Percentiles rank a stretch among this genome's conserved stretches.
Evolutionary conservation across 2,797 vertebrate species (phyloP).

Genomic region (Thripadectes ignobilis): DNA sequence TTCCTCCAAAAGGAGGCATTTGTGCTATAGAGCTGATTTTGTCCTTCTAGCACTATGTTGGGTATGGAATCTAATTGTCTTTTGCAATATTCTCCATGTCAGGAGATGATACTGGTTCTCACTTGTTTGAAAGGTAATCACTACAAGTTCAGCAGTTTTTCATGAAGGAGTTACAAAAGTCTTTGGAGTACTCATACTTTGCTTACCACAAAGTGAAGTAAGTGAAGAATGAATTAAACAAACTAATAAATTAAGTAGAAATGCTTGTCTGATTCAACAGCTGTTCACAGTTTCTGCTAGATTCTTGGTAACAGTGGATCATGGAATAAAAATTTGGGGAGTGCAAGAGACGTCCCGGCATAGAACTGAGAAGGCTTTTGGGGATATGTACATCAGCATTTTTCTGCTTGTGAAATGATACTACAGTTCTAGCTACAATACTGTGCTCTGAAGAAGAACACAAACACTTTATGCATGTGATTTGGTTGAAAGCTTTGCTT

Average conservation of each 20-base stretch:
- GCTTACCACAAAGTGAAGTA: neutral
- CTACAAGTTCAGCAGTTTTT: neutral
- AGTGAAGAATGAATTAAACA: neutral
- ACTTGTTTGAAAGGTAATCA: neutral
- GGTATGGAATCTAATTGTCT: neutral
- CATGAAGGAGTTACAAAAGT: neutral
- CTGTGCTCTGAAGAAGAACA: conserved; percentile 6
- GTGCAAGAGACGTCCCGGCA: neutral
- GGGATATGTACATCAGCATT: conserved; percentile 23
- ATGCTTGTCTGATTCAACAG: neutral
- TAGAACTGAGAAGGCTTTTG: conserved; percentile 20
- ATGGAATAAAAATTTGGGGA: neutral
- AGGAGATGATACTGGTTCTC: neutral
- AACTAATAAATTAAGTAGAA: neutral
- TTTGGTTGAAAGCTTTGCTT: conserved; percentile 72
- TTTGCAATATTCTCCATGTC: neutral
- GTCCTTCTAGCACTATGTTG: conserved; percentile 26
- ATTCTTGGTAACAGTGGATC: neutral
- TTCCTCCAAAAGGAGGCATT: neutral
- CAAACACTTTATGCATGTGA: conserved; percentile 24
- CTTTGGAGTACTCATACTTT: neutral
- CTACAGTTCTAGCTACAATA: neutral
- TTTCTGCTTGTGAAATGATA: conserved; percentile 27
- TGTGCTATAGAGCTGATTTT: conserved; percentile 10
- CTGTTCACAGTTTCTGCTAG: neutral